Percentiles rank a stretch among this genome's conserved stretches.
These are phyloP conservation scores for Ctenopoma kingsleyae DNA, from an alignment of 2,797 vertebrate genomes.

Conservation along the genomic window DNA sequence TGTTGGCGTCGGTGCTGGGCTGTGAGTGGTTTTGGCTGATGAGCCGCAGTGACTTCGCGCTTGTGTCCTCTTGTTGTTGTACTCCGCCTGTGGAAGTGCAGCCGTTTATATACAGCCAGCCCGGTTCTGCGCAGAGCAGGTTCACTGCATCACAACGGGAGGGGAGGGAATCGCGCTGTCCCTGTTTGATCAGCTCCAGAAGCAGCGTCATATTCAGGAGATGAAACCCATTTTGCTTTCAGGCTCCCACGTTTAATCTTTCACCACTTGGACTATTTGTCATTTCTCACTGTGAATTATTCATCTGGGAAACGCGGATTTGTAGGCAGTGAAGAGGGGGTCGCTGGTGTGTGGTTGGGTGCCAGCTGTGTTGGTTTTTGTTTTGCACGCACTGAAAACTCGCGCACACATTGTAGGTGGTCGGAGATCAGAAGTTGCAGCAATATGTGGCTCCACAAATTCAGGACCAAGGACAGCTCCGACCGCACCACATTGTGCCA, in stretches of 20 bases:
- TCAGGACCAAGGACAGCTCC: constrained; percentile 72
- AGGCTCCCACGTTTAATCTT: constrained; percentile 71
- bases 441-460: constrained; percentile 35
- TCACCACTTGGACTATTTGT: constrained; percentile 68
- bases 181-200: constrained; percentile 75
- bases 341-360: constrained; percentile 14
- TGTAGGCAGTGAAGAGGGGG: constrained; percentile 28
- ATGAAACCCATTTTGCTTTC: constrained; percentile 69
- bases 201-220: constrained; percentile 64
- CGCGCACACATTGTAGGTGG: not conserved
- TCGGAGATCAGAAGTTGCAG: constrained; percentile 48
- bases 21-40: not conserved
- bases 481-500: constrained; percentile 6
- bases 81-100: constrained; percentile 78
- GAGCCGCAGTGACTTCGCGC: constrained; percentile 51
- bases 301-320: constrained; percentile 66
- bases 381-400: constrained; percentile 21
- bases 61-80: constrained; percentile 77
- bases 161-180: constrained; percentile 81
- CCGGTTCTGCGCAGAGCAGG: constrained; percentile 80
- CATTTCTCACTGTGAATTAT: constrained; percentile 69
- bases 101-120: constrained; percentile 86
- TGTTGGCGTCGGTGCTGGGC: constrained; percentile 44
- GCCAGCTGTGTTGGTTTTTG: constrained; percentile 48
- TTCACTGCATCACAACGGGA: constrained; percentile 82